phyloP scores from a whole-genome alignment of 1,140 invertebrate genomes.

The Hirudo medicinalis region DNA sequence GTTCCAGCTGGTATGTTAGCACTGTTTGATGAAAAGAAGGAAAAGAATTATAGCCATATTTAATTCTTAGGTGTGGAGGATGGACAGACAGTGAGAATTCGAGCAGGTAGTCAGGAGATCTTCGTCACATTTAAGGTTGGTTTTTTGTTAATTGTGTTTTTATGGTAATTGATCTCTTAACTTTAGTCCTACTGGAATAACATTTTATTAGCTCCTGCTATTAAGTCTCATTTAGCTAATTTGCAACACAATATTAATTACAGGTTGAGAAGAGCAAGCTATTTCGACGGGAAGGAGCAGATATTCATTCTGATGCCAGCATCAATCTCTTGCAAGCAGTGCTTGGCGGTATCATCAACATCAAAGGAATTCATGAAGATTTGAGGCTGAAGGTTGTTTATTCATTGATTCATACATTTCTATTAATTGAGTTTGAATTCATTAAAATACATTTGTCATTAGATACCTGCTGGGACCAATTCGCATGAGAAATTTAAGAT shows the following conservation, averaged over 20 bases:
- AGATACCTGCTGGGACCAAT: slow-evolving; percentile 77
- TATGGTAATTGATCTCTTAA: not conserved
- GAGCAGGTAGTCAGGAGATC: slow-evolving; percentile 72
- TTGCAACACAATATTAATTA: slow-evolving; percentile 13
- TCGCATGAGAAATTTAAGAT: slow-evolving; percentile 76
- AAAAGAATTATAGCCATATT: not conserved
- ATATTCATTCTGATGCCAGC: slow-evolving; percentile 58
- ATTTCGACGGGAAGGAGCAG: slow-evolving; percentile 79
- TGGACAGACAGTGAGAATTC: slow-evolving; percentile 85
- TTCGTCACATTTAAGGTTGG: slow-evolving; percentile 65
- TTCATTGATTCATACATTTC: not conserved
- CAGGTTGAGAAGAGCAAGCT: slow-evolving; percentile 77
- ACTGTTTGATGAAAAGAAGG: not conserved
- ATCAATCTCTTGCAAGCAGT: slow-evolving; percentile 68
- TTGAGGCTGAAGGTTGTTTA: slow-evolving; percentile 62
- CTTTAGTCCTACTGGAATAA: not conserved
- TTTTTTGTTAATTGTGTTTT: not conserved
- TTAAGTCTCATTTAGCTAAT: not conserved
- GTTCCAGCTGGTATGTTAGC: slow-evolving; percentile 61
- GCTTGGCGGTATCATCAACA: slow-evolving; percentile 75
- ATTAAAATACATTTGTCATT: slow-evolving; percentile 29
- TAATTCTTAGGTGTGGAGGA: slow-evolving; percentile 62
- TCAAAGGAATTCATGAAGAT: slow-evolving; percentile 90
- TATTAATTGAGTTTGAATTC: not conserved
- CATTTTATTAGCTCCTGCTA: not conserved